phyloP scores from a whole-genome alignment of 2,113 vertebrate species.

The Felis catus region F.catus_Fca126_mat1.0 CM031417.1:36379001-36379500 shows the following conservation, averaged over 20 bases:
- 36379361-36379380: slow-evolving; percentile 61
- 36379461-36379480: slow-evolving; percentile 56
- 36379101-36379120: no score
- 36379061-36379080: no score
- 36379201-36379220: background rate
- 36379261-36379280: slow-evolving; percentile 48
- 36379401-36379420: slow-evolving; percentile 43
- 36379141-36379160: background rate
- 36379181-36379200: background rate
- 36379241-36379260: background rate
- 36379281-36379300: slow-evolving; percentile 57
- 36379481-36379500: slow-evolving; percentile 26
- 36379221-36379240: slow-evolving; percentile 39
- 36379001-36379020: no score
- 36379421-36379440: background rate
- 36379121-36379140: no score
- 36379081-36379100: no score
- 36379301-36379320: slow-evolving; percentile 56
- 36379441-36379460: slow-evolving; percentile 26
- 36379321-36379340: slow-evolving; percentile 57
- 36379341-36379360: slow-evolving; percentile 65
- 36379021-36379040: no score
- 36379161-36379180: fast-evolving
- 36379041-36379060: no score
- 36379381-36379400: slow-evolving; percentile 37